Evolutionary conservation across 2,113 vertebrate genomes (phyloP), one percentile per base, ranked within the genome.

Genomic region (Pachyramphus minor): DNA sequence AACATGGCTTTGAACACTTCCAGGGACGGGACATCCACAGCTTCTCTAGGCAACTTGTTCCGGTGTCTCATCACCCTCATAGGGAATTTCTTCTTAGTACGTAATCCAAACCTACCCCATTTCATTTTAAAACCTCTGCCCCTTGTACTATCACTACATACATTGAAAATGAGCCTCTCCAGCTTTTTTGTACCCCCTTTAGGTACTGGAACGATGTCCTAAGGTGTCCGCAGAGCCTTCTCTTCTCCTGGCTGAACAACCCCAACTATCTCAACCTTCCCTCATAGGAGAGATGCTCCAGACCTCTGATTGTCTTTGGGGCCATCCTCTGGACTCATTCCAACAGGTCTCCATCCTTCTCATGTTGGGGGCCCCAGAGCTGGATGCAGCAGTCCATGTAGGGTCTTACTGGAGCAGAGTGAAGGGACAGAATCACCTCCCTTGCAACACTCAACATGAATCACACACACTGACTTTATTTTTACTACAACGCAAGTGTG

Each of bases 1-100:
- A 62, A 23, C 47, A 14, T 6, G 30, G 9, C 5, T 6, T 41
- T 47, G 47, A 69, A 19, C 6, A 7, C 5, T 41, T 22, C 25
- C 11, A 35, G 24, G 24, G 17, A 4, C 55, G n/a, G 12, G 9
- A 27, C 30, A 47, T 7, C 14, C 30, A 9, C 30, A 22, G 2
- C 17, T 60, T 62, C 25, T 27, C 55, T 62, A 21, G 45, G 17
- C 52, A 68, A 53, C 4, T 14, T 62, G 24, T 47, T 60, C n/a
- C 30, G 30, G 5, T 18, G 45, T 45, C 12, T 69, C 30, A 47
- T 8, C 24, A 49, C 1, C 6, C 25, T 33, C 25, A 42, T 0
- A 37, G 10, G 14, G 27, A 56, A 33, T 49, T 33, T 49, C 14
- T 55, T 62, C 7, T 31, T 37, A 23, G 44, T 13, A 33, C 16